A percentile compares a stretch with the other conserved stretches of the same genome.
These are phyloP conservation scores for Thaumetopoea pityocampa DNA, from an alignment of 1,140 invertebrate species.

Conservation along the genomic window DNA sequence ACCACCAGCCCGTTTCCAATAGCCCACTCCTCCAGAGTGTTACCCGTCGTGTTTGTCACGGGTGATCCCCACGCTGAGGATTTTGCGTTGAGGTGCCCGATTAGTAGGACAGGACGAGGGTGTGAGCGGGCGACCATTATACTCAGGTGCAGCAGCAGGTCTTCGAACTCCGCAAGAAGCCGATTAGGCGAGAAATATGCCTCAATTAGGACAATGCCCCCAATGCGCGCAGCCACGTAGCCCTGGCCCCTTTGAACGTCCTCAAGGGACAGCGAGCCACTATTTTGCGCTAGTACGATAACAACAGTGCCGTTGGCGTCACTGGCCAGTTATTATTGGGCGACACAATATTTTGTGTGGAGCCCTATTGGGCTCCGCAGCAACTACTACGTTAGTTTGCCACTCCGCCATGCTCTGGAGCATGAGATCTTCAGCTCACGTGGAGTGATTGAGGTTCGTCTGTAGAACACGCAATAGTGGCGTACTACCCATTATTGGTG, in stretches of 20 bases:
- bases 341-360: constrained; percentile 17
- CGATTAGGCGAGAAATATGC: constrained; percentile 26
- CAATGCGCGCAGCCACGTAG: not conserved
- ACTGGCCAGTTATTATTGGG: constrained; percentile 1
- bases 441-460: constrained; percentile 10
- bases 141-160: constrained; percentile 5
- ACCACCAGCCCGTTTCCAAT: too few species aligned
- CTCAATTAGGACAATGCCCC: constrained; percentile 7
- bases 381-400: constrained; percentile 15
- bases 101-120: not conserved
- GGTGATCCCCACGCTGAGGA: not conserved
- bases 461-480: constrained; percentile 4
- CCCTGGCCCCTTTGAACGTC: constrained; percentile 4
- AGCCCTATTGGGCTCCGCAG: constrained; percentile 23
- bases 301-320: constrained; percentile 9
- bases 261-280: not conserved
- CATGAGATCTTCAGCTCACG: constrained; percentile 20
- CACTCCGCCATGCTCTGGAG: constrained; percentile 20
- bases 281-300: not conserved
- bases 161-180: constrained; percentile 12
- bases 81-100: constrained; percentile 3
- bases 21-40: constrained; percentile 1
- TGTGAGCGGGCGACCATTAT: not conserved
- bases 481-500: not conserved
- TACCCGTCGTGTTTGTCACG: not conserved